A percentile compares a stretch with the other conserved stretches of the same genome.
These are phyloP conservation scores for Sinelater perroti DNA, from an alignment of 2,888 invertebrate genomes.

Conservation along the genomic window DNA sequence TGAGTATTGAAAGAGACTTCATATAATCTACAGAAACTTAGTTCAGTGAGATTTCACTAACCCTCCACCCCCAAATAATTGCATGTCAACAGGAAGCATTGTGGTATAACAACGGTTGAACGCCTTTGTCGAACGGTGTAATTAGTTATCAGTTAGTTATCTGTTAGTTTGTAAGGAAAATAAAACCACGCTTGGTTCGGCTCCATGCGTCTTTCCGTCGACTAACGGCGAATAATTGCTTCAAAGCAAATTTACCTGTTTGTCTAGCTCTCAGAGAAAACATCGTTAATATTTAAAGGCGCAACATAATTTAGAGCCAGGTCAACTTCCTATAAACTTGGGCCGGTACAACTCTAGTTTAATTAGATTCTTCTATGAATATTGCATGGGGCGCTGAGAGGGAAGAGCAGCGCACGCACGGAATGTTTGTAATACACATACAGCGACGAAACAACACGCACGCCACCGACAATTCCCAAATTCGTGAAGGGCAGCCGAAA, in stretches of 20 bases:
- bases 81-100: no score
- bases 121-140: no score
- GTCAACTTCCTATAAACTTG: constrained; percentile 27
- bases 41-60: no score
- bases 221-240: constrained; percentile 20
- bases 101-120: no score
- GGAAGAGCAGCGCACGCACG: constrained; percentile 29
- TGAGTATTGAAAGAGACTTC: no score
- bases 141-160: no score
- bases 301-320: constrained; percentile 29
- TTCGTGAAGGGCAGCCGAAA: not conserved
- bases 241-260: constrained; percentile 30
- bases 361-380: constrained; percentile 35
- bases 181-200: no score
- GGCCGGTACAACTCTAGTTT: constrained; percentile 29
- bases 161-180: no score
- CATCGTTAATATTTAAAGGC: constrained; percentile 27
- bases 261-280: constrained; percentile 30
- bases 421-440: constrained; percentile 17
- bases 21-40: no score
- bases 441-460: constrained; percentile 12
- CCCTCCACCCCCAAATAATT: no score
- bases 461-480: constrained; percentile 1
- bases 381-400: constrained; percentile 29
- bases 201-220: not conserved